Evolutionary conservation across 2,797 vertebrate species (phyloP), one percentile per base, ranked within the genome.

Genomic region (Alcedo atthis): DNA sequence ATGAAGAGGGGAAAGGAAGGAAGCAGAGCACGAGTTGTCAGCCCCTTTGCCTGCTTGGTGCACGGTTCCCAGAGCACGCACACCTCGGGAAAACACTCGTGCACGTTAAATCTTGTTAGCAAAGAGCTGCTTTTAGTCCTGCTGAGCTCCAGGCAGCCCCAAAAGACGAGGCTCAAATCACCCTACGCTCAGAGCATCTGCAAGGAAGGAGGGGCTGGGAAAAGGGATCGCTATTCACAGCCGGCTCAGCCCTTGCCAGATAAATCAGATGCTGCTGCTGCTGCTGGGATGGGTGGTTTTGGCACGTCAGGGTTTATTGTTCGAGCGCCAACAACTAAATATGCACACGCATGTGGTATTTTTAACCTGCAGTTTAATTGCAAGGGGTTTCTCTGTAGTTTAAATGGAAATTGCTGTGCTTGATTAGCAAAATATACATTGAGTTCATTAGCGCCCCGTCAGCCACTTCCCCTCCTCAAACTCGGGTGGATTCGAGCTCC

Each of bases 201-300:
- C 58, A 46, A 76, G 54, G 22, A 78, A 35, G 82, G 49, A 62
- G 0, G 19, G 35, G 85, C 49, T 83, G 93, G 87, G 87, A 48
- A 54, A 45, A 85, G 46, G 64, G 70, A 53, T 74, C 3, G 45
- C 62, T 74, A 6, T 75, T 87, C 67, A 8, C n/a, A 49, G 51
- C 80, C 22, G 4, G 49, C 5, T 6, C 48, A 77, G 66, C 78
- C 48, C 26, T 24, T 19, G 64, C 32, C 57, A 43, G 42, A 83
- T 33, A 30, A 33, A 37, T 63, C 55, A 45, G 75, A 57, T 30
- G 51, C 67, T 61, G 73, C 53, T 68, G 74, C 77, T 67, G 74
- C 76, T 63, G 91, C 93, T 71, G 85, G 76, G 92, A 58, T 35
- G 66, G 85, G 88, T 70, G 46, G 83, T 57, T 90, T 54, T 86